phyloP scores from a whole-genome alignment of 2,888 invertebrate species.

The Amaurobius ferox region DNA sequence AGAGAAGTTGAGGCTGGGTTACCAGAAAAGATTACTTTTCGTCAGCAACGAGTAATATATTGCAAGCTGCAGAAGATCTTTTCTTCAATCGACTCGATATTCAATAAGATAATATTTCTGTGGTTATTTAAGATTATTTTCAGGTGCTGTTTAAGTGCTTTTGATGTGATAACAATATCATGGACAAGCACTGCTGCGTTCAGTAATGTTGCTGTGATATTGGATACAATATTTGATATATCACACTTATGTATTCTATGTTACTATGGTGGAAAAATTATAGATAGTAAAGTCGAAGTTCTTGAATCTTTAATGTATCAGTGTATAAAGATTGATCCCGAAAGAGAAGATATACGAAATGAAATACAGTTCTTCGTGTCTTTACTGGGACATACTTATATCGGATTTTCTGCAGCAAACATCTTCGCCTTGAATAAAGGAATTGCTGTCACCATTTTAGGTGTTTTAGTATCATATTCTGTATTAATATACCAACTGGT shows the following conservation, averaged over 20 bases:
- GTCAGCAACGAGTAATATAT: not conserved
- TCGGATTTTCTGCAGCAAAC: slow-evolving; percentile 36
- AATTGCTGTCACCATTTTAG: slow-evolving; percentile 28
- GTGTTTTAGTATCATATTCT: slow-evolving; percentile 44
- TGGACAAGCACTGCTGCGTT: not conserved
- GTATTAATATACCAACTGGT: slow-evolving; percentile 50
- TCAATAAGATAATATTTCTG: slow-evolving; percentile 31
- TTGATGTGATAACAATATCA: slow-evolving; percentile 26
- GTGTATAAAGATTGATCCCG: not conserved
- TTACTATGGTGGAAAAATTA: not conserved
- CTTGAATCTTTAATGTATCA: not conserved
- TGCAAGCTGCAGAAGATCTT: slow-evolving; percentile 21
- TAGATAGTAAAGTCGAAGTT: not conserved
- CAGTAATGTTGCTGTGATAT: not conserved
- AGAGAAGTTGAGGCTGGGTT: not conserved
- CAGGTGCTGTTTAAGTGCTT: slow-evolving; percentile 25
- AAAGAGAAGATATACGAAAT: slow-evolving; percentile 12
- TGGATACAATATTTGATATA: slow-evolving; percentile 5
- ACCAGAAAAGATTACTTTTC: not conserved
- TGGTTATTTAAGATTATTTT: slow-evolving; percentile 34
- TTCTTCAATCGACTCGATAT: slow-evolving; percentile 1
- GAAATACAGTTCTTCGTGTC: slow-evolving; percentile 48
- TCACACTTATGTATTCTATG: not conserved
- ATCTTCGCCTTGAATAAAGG: slow-evolving; percentile 37
- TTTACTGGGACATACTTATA: slow-evolving; percentile 37